phyloP scores from a whole-genome alignment of 2,888 invertebrate species.

The Drosophila parthenogenetica region DNA sequence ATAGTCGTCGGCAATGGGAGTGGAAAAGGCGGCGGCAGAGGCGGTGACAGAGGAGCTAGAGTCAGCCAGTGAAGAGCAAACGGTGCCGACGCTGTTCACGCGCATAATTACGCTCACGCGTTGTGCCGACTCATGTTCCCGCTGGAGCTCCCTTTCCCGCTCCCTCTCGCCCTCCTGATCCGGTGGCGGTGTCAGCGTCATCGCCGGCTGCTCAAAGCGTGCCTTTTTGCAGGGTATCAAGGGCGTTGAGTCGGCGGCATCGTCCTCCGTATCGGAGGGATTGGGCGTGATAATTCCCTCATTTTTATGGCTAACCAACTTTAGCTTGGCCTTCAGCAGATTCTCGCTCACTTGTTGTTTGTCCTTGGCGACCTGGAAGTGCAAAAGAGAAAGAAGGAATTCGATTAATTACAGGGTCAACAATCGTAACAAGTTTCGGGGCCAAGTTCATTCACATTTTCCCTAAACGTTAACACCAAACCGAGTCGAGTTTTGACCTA shows the following conservation, averaged over 20 bases:
- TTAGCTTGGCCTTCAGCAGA: conserved; percentile 77
- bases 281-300: conserved; percentile 89
- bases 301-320: conserved; percentile 70
- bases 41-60: conserved; percentile 77
- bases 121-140: conserved; percentile 76
- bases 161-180: conserved; percentile 71
- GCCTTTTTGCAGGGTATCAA: conserved; percentile 85
- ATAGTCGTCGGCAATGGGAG: conserved; percentile 73
- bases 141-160: conserved; percentile 85
- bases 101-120: conserved; percentile 94
- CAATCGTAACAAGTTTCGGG: conserved; percentile 14
- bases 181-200: conserved; percentile 82
- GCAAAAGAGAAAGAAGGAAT: conserved; percentile 1
- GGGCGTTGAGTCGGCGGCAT: conserved; percentile 85
- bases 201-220: conserved; percentile 73
- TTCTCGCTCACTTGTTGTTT: conserved; percentile 76
- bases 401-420: conserved; percentile 28
- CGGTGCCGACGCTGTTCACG: conserved; percentile 91
- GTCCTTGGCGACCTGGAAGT: conserved; percentile 63
- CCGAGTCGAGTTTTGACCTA: conserved; percentile 55
- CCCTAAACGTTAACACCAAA: background rate
- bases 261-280: conserved; percentile 93
- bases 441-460: conserved; percentile 56
- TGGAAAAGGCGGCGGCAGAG: conserved; percentile 23
- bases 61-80: conserved; percentile 85